Conservation (phyloP, 2,888 invertebrate species). For the Alviniconcha strummeri region DNA sequence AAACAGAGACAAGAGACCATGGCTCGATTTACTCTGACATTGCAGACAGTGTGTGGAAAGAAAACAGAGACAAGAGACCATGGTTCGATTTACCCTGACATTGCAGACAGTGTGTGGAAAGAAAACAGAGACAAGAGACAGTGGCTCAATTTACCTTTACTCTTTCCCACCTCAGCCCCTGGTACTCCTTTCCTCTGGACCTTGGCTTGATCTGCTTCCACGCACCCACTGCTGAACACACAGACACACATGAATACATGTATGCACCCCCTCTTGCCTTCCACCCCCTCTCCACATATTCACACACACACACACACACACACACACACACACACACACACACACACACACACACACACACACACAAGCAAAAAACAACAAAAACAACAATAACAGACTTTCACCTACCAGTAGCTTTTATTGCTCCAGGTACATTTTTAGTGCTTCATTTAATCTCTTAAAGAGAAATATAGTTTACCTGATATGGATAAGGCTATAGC, state of each 20-base stretch:
- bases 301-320: not conserved
- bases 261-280: no score
- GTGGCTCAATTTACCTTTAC: constrained; percentile 61
- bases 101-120: no score
- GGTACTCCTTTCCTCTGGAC: constrained; percentile 60
- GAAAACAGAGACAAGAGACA: no score
- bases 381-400: not conserved
- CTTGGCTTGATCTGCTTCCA: constrained; percentile 45
- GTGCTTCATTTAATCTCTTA: not conserved
- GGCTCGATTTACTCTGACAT: no score
- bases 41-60: no score
- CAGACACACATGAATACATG: not conserved
- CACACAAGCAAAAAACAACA: not conserved
- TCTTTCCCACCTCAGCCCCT: constrained; percentile 71
- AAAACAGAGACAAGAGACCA: no score
- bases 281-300: not conserved
- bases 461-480: no score
- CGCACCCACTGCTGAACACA: constrained; percentile 34
- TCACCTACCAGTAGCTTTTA: not conserved
- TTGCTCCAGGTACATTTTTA: not conserved
- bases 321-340: not conserved
- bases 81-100: no score
- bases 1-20: no score
- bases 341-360: not conserved
- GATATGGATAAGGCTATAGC: no score